Evolutionary conservation across 2,113 vertebrate species (phyloP).

Genomic region (Mugil cephalus): DNA sequence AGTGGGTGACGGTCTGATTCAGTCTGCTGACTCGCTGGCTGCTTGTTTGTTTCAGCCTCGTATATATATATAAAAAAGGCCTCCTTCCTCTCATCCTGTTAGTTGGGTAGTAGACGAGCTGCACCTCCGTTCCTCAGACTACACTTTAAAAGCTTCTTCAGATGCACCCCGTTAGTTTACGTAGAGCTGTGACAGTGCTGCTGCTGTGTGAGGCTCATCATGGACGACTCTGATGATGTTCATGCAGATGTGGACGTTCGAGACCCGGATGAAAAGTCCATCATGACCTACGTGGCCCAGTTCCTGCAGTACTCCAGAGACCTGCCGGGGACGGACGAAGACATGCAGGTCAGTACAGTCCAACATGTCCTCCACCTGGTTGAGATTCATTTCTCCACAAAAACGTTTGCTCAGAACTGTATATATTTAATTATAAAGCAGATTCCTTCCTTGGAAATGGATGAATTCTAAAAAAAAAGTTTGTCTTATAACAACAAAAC

Average conservation of each 20-base stretch:
- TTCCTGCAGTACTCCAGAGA: conserved; percentile 94
- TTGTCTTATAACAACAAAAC: too few species aligned
- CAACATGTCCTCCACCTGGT: too few species aligned
- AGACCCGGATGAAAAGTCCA: conserved; percentile 96
- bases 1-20: conserved; percentile 16
- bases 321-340: conserved; percentile 71
- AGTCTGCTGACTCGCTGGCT: conserved; percentile 69
- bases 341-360: conserved; percentile 82
- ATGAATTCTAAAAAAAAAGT: too few species aligned
- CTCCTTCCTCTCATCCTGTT: conserved; percentile 39
- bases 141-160: conserved; percentile 7
- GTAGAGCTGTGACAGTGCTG: neutral
- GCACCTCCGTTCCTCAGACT: conserved; percentile 15
- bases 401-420: too few species aligned
- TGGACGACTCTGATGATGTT: conserved; percentile 64
- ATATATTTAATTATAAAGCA: too few species aligned
- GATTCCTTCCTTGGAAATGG: too few species aligned
- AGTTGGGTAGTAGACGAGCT: neutral
- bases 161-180: conserved; percentile 3
- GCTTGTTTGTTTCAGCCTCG: conserved; percentile 7
- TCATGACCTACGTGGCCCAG: conserved; percentile 97
- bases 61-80: conserved; percentile 63
- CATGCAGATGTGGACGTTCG: conserved; percentile 91
- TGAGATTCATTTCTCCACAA: too few species aligned
- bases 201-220: conserved; percentile 35